A percentile compares a stretch with the other conserved stretches of the same genome.
Evolutionary conservation across 2,888 invertebrate genomes (phyloP).

Genomic region (Pollenia angustigena): DNA sequence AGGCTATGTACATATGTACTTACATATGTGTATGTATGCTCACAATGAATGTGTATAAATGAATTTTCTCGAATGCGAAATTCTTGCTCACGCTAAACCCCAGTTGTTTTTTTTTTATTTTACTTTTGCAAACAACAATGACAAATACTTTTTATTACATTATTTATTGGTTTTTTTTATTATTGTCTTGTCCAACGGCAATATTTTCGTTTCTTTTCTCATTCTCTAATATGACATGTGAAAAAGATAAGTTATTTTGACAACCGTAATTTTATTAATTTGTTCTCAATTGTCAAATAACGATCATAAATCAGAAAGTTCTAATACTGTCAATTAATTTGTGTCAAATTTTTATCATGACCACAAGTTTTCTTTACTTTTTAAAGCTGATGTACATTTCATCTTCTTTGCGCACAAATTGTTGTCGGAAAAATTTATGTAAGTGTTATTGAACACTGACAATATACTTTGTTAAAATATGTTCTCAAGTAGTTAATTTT

Average conservation of each 20-base stretch:
- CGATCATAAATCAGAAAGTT: slow-evolving; percentile 53
- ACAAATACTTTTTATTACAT: slow-evolving; percentile 45
- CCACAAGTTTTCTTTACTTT: not conserved
- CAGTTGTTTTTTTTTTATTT: not conserved
- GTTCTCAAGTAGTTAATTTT: no score
- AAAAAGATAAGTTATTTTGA: slow-evolving; percentile 61
- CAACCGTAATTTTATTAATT: slow-evolving; percentile 66
- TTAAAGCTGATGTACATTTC: not conserved
- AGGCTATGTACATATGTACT: not conserved
- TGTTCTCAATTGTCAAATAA: slow-evolving; percentile 66
- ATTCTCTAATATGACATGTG: slow-evolving; percentile 57
- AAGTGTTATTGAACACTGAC: no score
- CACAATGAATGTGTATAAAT: not conserved
- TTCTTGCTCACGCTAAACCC: not conserved
- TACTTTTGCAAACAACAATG: slow-evolving; percentile 14
- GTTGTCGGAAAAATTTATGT: no score
- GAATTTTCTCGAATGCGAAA: not conserved
- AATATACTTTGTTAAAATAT: no score
- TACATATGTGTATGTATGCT: not conserved
- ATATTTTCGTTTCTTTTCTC: slow-evolving; percentile 22
- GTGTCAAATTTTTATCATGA: not conserved
- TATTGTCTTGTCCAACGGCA: slow-evolving; percentile 8
- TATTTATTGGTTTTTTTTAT: slow-evolving; percentile 43
- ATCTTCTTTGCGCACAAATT: not conserved
- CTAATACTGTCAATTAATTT: slow-evolving; percentile 42